phyloP scores from a whole-genome alignment of 2,888 invertebrate species.

The Slavum lentiscoides region DNA sequence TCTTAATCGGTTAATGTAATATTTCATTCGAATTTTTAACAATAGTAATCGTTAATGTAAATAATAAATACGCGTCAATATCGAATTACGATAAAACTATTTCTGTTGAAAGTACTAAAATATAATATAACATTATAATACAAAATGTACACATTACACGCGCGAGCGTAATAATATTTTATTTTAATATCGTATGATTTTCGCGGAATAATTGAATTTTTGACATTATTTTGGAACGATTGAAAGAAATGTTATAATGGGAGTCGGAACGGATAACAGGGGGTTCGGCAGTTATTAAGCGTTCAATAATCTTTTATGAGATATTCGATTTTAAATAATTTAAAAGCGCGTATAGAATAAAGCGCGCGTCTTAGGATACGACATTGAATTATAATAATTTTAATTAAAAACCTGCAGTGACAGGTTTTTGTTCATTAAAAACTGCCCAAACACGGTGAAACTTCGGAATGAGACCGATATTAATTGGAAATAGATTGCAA shows the following conservation, averaged over 20 bases:
- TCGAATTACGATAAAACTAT: no score
- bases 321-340: slow-evolving; percentile 52
- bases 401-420: slow-evolving; percentile 45
- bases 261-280: not conserved
- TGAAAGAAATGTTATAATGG: not conserved
- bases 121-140: not conserved
- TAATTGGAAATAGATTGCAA: slow-evolving; percentile 54
- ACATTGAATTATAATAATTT: slow-evolving; percentile 53
- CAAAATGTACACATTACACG: not conserved
- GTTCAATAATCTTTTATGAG: slow-evolving; percentile 44
- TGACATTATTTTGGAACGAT: not conserved
- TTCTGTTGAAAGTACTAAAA: no score
- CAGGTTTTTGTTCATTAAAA: slow-evolving; percentile 53
- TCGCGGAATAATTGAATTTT: not conserved
- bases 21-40: not conserved
- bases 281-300: slow-evolving; percentile 18
- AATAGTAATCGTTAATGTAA: not conserved
- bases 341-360: slow-evolving; percentile 17
- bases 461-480: slow-evolving; percentile 50
- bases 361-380: slow-evolving; percentile 34
- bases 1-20: not conserved
- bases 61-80: no score
- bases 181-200: not conserved
- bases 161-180: no score
- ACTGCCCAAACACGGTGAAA: slow-evolving; percentile 38